phyloP scores from a whole-genome alignment of 2,888 invertebrate genomes.

The Epiblema foenella region DNA sequence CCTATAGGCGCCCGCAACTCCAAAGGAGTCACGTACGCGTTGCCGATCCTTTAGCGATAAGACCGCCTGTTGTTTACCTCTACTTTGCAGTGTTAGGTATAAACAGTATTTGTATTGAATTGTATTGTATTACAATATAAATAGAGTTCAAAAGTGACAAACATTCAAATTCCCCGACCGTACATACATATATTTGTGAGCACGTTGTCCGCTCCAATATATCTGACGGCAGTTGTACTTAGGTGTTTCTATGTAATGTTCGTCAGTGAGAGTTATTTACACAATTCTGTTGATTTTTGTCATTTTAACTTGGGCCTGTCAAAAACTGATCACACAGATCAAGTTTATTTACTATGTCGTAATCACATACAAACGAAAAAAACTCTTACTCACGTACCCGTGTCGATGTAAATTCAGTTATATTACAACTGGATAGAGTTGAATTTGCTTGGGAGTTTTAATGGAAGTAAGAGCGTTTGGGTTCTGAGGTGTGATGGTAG shows the following conservation, averaged over 20 bases:
- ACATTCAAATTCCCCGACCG: too few species aligned
- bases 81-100: too few species aligned
- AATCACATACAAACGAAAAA: not conserved
- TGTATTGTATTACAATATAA: too few species aligned
- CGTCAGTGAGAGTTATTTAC: conserved; percentile 19
- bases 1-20: too few species aligned
- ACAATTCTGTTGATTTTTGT: conserved; percentile 2
- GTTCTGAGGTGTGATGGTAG: not conserved
- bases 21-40: too few species aligned
- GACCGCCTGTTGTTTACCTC: too few species aligned
- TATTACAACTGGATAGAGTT: not conserved
- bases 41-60: too few species aligned
- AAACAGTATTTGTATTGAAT: too few species aligned
- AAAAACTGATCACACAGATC: conserved; percentile 26
- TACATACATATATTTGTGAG: too few species aligned
- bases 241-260: not conserved
- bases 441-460: not conserved
- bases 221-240: too few species aligned
- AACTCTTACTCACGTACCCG: not conserved
- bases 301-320: conserved; percentile 12
- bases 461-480: not conserved
- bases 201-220: too few species aligned
- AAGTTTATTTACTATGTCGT: conserved; percentile 25
- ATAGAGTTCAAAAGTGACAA: too few species aligned
- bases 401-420: not conserved